Evolutionary conservation across 37 sponge, comb jelly and placozoan species (phyloP), one percentile per base, ranked within the genome.

Genomic region (Halichondria panicea): DNA sequence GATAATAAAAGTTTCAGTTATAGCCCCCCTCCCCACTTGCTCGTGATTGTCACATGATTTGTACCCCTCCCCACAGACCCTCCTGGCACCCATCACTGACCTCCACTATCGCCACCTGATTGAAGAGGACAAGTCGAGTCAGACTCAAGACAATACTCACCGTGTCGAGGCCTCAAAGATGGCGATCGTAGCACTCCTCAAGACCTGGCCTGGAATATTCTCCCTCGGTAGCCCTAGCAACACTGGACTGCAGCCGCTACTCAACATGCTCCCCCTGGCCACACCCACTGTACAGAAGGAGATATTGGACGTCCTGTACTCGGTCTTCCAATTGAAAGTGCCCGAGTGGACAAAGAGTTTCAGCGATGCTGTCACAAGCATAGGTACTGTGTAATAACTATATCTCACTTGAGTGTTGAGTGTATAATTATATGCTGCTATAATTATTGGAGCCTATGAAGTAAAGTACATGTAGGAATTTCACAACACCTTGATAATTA

Each of bases 61-160:
- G n/a, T n/a, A n/a, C 25, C 28, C 4, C 39, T 36, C 40, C 39
- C 57, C 68, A 25, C 58, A 86, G 84, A 61, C 48, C 34, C 28
- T 91, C 15, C 59, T 91, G 40, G 92, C 92, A 33, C 92, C 92
- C 30, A 79, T 91, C 63, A 91, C 92, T 19, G 92, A 91, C 71
- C 66, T 87, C 0, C 88, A 91, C 53, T 91, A 82, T 43, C 24
- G 74, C 2, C 60, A 55, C 71, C 45, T 38, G 19, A 63, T 52
- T 0, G 68, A 72, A 0, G 79, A 79, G 0, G 2, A n/a, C 24
- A 41, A 66, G 32, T 32, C 25, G 19, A 28, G 2, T 43, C 4
- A 18, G 0, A 55, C 25, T 1, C 4, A 13, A 3, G 41, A 74
- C 24, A 19, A 28, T 9, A 39, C 6, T 0, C 38, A 18, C 1